Evolutionary conservation across 2,797 vertebrate genomes (phyloP).

Genomic region (Xenops minutus): DNA sequence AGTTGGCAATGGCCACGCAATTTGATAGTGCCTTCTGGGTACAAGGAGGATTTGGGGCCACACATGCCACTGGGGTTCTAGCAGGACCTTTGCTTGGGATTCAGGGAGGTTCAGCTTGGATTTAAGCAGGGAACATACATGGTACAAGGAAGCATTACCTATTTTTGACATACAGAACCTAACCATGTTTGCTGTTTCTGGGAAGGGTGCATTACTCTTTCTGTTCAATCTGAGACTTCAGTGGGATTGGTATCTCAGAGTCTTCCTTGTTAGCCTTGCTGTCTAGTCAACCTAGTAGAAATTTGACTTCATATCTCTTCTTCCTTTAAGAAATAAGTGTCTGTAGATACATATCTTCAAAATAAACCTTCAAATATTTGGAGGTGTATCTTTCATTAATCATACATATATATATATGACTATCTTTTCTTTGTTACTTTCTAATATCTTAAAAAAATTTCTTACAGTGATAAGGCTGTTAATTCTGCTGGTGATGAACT

Average conservation of each 20-base stretch:
- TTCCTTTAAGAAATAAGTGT: neutral
- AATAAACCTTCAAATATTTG: neutral
- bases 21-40: neutral
- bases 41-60: neutral
- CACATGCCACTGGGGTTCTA: rapidly evolving
- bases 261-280: neutral
- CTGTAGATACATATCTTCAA: neutral
- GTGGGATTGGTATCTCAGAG: neutral
- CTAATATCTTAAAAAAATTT: neutral
- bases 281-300: neutral
- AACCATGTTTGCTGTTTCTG: neutral
- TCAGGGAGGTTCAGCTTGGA: neutral
- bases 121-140: neutral
- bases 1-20: neutral
- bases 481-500: neutral
- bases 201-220: neutral
- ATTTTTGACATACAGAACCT: neutral
- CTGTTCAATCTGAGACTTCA: neutral
- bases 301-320: neutral
- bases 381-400: neutral
- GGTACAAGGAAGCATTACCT: neutral
- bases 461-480: neutral
- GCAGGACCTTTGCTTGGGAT: neutral
- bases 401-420: neutral
- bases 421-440: neutral